Base-by-base conservation (phyloP, 2,888 invertebrate species). In the Nysson spinosus region DNA sequence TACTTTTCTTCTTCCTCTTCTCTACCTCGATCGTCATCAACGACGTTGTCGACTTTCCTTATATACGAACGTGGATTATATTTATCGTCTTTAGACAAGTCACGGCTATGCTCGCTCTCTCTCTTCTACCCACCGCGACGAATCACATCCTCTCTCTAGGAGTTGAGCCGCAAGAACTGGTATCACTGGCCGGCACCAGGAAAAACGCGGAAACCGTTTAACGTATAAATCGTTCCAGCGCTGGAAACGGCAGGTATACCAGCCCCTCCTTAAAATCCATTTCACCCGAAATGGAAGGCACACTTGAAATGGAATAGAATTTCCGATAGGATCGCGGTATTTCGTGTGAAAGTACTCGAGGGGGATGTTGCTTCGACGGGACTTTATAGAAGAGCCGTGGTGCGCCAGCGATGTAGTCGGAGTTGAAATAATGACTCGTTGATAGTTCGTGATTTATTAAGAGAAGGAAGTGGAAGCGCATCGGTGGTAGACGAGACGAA, bases 371-470 rank as follows among this genome's bases (percentile, higher is more conserved):
- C n/a, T n/a, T n/a, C n/a, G n/a, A n/a, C n/a, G n/a, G n/a, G n/a
- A n/a, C n/a, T n/a, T n/a, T n/a, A n/a, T n/a, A n/a, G n/a, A n/a
- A n/a, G n/a, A n/a, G n/a, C n/a, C n/a, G n/a, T n/a, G n/a, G n/a
- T n/a, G n/a, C n/a, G n/a, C n/a, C n/a, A n/a, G n/a, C n/a, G n/a
- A n/a, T n/a, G n/a, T n/a, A n/a, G 40, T 43, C 52, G 40, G 67
- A 67, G 52, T 68, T 56, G 60, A 64, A 42, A 62, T 68, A 71
- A 69, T 55, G 69, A 72, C 46, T 47, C 50, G 69, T 44, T 51
- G 54, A 68, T 61, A 61, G 60, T 50, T 54, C 50, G 55, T 52
- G 65, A 58, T 30, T 39, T 34, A 20, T 19, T 47, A 49, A 39
- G 42, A 39, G 49, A 56, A 60, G 44, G 56, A 56, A 57, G 63